Evolutionary conservation across 2,888 invertebrate genomes (phyloP).

Genomic region (Nephrotoma flavescens): DNA sequence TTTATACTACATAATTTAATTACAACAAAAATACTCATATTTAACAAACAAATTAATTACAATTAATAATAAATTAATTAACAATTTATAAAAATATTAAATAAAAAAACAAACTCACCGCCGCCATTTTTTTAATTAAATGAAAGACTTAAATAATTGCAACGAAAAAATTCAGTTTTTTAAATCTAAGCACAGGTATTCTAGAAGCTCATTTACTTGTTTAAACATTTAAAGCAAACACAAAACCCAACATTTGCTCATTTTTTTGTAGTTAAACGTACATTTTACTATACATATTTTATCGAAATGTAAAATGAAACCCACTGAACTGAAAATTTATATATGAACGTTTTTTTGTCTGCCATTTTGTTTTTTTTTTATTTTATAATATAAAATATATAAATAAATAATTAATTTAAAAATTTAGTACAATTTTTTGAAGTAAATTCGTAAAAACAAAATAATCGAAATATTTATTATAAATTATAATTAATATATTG

Average conservation of each 20-base stretch:
- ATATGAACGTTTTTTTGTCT: not conserved
- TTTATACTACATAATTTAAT: not conserved
- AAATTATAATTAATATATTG: not conserved
- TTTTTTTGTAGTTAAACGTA: not conserved
- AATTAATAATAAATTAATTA: not conserved
- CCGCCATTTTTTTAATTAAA: not conserved
- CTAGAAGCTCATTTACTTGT: not conserved
- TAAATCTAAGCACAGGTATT: not conserved
- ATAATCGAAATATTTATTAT: not conserved
- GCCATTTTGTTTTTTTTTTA: not conserved
- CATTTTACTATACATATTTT: not conserved
- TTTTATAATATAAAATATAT: not conserved
- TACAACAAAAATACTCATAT: not conserved
- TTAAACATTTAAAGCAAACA: not conserved
- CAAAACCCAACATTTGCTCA: not conserved
- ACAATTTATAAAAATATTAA: not conserved
- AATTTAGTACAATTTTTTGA: not conserved
- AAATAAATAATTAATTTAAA: not conserved
- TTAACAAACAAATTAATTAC: not conserved
- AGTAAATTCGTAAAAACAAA: not conserved
- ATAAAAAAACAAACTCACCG: not conserved
- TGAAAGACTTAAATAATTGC: not conserved
- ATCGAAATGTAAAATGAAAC: not conserved
- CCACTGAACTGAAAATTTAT: not conserved
- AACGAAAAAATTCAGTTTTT: not conserved